Evolutionary conservation across 1,140 invertebrate genomes (phyloP).

Genomic region (Drosophila ohnishii): DNA sequence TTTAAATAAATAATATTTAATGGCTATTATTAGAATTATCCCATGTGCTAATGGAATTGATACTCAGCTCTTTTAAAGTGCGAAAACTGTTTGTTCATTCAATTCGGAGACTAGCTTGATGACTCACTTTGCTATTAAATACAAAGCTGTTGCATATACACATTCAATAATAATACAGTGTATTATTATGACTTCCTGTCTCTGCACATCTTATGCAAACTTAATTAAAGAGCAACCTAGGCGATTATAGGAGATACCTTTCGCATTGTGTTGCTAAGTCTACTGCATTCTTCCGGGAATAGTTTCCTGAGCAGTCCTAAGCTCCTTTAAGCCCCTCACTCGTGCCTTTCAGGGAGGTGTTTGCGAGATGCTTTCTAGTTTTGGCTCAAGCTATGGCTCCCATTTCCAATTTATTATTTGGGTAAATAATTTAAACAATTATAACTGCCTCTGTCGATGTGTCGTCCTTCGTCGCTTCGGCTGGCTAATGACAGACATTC

Average conservation of each 20-base stretch:
- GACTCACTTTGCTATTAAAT: neutral
- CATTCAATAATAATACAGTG: too few relatives aligned
- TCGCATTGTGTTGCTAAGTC: constrained; percentile 5
- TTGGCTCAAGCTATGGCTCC: neutral
- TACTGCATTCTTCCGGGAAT: neutral
- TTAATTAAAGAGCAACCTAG: constrained; percentile 32
- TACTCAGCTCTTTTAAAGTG: neutral
- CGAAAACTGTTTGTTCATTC: neutral
- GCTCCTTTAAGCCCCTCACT: constrained; percentile 1
- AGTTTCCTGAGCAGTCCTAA: neutral
- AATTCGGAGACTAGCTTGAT: neutral
- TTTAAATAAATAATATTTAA: neutral
- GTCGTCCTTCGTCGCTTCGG: constrained; percentile 25
- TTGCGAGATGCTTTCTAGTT: neutral
- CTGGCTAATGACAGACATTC: constrained; percentile 37
- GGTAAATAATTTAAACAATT: constrained; percentile 67
- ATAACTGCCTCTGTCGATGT: constrained; percentile 55
- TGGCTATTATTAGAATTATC: neutral
- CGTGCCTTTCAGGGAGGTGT: neutral
- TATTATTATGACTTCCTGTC: constrained; percentile 25
- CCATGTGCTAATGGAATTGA: neutral
- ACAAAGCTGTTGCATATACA: neutral
- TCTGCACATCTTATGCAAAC: constrained; percentile 10
- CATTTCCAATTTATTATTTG: constrained; percentile 49
- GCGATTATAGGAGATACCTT: constrained; percentile 10